Evolutionary conservation across 2,888 invertebrate genomes (phyloP), one percentile per base, ranked within the genome.

Genomic region (Schizotus pectinicornis): DNA sequence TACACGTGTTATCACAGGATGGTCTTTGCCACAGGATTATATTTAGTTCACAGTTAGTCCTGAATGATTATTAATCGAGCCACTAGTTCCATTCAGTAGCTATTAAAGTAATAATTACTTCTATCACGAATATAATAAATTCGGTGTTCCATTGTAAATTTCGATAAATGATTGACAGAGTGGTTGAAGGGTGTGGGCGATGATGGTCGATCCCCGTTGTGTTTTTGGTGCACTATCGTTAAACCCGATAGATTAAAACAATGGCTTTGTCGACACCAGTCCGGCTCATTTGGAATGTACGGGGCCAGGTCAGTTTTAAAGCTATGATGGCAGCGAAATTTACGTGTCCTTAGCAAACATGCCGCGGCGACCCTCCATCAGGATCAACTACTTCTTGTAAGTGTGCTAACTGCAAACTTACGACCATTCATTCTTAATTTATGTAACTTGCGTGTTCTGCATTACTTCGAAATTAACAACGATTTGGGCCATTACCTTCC

Each of bases 331-430:
- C 30, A 14, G 36, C 12, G 12, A 56, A 56, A 56, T 56, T 49
- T 49, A 49, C 56, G 56, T 56, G 39, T 12, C 49, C 36, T 49
- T 9, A 36, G 35, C 43, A 50, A 51, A 51, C 49, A 56, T 30
- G 45, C 37, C 38, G 22, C 49, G 36, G 12, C 52, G 43, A 37
- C 32, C 46, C 46, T 50, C 46, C 56, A 56, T 50, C 56, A 45
- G 56, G 39, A 56, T 56, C 56, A 56, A 51, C 50, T 51, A 45
- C 45, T 50, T 51, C 50, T 50, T 56, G 46, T 33, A 51, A 56
- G 50, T 56, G 56, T 56, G 50, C 56, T 56, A 56, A 56, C 56
- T 51, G 56, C 56, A 51, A 56, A 56, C 56, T 56, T 56, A 56
- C 56, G 56, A 51, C 50, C 56, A 42, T 56, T 57, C 52, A 52